Evolutionary conservation across 1,140 invertebrate genomes (phyloP).

Genomic region (Brachionus manjavacas): DNA sequence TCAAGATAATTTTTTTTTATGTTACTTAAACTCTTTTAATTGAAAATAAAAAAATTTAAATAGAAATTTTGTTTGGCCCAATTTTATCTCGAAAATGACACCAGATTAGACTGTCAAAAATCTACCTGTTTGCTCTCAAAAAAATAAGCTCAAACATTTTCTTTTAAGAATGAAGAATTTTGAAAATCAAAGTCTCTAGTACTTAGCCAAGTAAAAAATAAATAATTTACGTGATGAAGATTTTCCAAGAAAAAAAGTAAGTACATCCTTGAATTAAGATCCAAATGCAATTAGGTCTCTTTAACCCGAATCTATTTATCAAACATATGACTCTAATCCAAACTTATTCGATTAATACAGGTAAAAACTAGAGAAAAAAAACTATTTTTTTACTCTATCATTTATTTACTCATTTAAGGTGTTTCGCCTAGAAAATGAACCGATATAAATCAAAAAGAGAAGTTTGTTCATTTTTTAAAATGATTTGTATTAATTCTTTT

Average conservation of each 20-base stretch:
- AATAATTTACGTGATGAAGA: no score
- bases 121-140: no score
- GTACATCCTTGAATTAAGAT: background rate
- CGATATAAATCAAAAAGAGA: background rate
- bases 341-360: background rate
- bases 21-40: no score
- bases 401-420: background rate
- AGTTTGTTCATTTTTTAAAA: background rate
- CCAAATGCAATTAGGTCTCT: background rate
- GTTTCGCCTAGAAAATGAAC: background rate
- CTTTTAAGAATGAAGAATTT: no score
- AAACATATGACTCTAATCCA: background rate
- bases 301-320: background rate
- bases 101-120: no score
- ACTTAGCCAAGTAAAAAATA: no score
- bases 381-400: background rate
- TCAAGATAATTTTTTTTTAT: no score
- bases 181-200: no score
- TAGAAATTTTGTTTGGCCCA: no score
- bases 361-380: background rate
- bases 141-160: no score
- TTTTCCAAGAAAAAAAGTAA: background rate
- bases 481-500: background rate
- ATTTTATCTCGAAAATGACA: no score
- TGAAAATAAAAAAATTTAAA: no score